These are phyloP conservation scores for Pheosia tremula DNA, from an alignment of 2,888 invertebrate species.

Conservation along the genomic window DNA sequence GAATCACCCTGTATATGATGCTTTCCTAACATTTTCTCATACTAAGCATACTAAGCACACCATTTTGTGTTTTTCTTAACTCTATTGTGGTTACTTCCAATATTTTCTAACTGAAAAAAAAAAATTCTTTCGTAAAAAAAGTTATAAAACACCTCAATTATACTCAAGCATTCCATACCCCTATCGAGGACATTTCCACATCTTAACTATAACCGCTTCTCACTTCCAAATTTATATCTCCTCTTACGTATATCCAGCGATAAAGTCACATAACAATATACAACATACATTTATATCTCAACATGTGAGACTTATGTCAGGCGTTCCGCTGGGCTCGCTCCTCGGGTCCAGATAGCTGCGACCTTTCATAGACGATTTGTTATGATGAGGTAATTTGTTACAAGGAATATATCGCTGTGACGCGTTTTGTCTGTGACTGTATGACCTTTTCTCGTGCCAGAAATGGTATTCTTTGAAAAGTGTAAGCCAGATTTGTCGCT, in stretches of 20 bases:
- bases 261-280: not conserved
- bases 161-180: not conserved
- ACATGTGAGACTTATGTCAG: not conserved
- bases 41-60: too few relatives aligned
- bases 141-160: not conserved
- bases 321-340: conserved; percentile 1
- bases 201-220: not conserved
- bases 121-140: too few relatives aligned
- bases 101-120: too few relatives aligned
- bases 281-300: not conserved
- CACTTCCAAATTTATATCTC: not conserved
- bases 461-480: not conserved
- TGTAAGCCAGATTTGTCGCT: too few relatives aligned
- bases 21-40: too few relatives aligned
- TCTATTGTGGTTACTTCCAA: too few relatives aligned
- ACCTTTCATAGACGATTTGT: conserved; percentile 4
- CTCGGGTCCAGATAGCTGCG: not conserved
- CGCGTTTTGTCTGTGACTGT: not conserved
- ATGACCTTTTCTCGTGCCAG: not conserved
- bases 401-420: not conserved
- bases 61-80: too few relatives aligned
- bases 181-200: not conserved
- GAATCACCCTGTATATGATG: too few relatives aligned
- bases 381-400: conserved; percentile 4
- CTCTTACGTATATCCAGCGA: not conserved